Evolutionary conservation across 92 coral and sea anemone genomes (phyloP).

Genomic region (Metridium senile): DNA sequence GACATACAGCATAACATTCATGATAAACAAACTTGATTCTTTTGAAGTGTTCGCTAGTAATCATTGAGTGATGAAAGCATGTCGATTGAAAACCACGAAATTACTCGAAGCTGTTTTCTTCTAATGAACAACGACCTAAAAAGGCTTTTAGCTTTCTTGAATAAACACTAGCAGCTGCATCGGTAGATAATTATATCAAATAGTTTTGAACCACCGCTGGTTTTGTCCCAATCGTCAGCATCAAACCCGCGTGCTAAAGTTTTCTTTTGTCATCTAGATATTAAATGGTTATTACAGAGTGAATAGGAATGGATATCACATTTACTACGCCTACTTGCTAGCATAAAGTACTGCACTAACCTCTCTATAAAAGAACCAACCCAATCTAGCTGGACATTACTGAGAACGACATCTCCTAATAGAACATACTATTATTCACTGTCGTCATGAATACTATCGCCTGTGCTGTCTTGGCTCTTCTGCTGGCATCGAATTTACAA

Average conservation of each 20-base stretch:
- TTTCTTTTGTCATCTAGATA: not conserved
- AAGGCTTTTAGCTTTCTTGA: not conserved
- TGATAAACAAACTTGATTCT: not conserved
- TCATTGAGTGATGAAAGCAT: not conserved
- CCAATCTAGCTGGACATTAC: not conserved
- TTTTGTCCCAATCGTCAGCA: not conserved
- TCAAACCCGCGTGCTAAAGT: not conserved
- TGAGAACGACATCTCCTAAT: not conserved
- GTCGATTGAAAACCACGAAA: not conserved
- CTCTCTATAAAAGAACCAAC: not conserved
- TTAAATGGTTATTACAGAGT: conserved; percentile 10
- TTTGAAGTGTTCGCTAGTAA: not conserved
- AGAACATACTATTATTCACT: not conserved
- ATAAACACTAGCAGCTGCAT: not conserved
- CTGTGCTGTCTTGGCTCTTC: conserved; percentile 4
- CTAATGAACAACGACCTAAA: not conserved
- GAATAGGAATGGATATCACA: not conserved
- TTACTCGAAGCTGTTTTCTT: not conserved
- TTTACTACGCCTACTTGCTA: not conserved
- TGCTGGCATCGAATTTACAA: not conserved
- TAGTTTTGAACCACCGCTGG: not conserved
- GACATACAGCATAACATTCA: no score
- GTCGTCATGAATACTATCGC: not conserved
- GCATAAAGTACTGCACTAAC: not conserved
- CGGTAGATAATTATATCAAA: not conserved